Conservation (phyloP, 2,113 vertebrate species). For the Struthio camelus region DNA sequence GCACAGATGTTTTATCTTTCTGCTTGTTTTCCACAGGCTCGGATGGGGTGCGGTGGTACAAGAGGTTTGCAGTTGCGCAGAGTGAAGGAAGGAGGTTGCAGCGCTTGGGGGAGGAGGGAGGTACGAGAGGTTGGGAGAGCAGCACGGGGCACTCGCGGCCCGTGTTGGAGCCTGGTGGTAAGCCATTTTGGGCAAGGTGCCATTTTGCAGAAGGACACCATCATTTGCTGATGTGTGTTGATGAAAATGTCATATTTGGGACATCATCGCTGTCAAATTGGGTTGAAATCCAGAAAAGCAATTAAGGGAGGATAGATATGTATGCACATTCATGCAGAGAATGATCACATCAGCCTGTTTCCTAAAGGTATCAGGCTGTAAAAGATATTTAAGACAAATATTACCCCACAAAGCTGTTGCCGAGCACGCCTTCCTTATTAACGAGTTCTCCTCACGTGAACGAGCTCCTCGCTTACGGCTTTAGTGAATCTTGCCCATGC, state of each 20-base stretch:
- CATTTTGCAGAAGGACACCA: neutral
- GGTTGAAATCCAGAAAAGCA: neutral
- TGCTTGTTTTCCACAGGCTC: neutral
- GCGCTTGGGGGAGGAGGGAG: neutral
- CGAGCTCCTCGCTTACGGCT: fast-evolving
- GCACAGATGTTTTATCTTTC: fast-evolving
- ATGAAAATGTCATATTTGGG: neutral
- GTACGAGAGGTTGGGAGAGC: neutral
- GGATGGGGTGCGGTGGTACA: fast-evolving
- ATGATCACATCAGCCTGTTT: neutral
- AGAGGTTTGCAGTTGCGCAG: fast-evolving
- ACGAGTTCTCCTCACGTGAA: fast-evolving
- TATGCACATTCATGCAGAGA: neutral
- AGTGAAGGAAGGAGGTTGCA: neutral
- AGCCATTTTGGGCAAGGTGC: neutral
- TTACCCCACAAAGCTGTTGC: neutral
- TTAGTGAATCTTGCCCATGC: neutral
- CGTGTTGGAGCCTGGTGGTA: neutral
- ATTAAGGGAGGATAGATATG: neutral
- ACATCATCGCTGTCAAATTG: neutral
- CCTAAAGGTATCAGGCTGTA: neutral
- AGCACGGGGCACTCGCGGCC: neutral
- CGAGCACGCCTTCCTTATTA: neutral
- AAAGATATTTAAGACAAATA: neutral
- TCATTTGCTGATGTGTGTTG: neutral